Evolutionary conservation across 2,113 vertebrate genomes (phyloP).

Genomic region (Triplophysa tibetana): DNA sequence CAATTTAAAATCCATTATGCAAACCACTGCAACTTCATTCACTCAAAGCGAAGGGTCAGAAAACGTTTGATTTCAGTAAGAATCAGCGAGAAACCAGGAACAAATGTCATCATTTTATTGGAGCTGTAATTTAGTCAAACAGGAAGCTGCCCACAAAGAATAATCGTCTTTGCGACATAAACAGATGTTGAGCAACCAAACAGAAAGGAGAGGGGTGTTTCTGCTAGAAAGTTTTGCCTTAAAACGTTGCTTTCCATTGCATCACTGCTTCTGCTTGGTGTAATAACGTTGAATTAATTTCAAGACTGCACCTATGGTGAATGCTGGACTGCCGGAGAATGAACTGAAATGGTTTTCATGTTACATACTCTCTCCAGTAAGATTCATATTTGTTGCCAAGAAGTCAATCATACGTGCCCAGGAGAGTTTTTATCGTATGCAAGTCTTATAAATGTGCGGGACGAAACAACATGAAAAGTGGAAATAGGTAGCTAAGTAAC

Average conservation of each 20-base stretch:
- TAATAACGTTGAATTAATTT: conserved; percentile 27
- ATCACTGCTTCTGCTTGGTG: conserved; percentile 36
- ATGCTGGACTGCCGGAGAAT: conserved; percentile 22
- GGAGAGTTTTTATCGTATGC: conserved; percentile 22
- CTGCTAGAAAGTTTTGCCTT: conserved; percentile 26
- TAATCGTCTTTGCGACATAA: conserved; percentile 8
- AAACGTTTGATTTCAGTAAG: conserved; percentile 46
- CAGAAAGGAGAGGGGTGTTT: not conserved
- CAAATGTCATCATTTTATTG: conserved; percentile 34
- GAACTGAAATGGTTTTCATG: conserved; percentile 24
- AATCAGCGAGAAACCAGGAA: conserved; percentile 39
- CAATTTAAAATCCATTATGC: conserved; percentile 51
- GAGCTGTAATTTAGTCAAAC: conserved; percentile 42
- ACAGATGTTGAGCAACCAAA: conserved; percentile 27
- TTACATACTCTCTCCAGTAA: not conserved
- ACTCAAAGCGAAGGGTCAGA: conserved; percentile 23
- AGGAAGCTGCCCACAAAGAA: not conserved
- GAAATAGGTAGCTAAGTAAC: conserved; percentile 7
- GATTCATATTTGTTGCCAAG: conserved; percentile 12
- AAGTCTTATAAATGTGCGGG: not conserved
- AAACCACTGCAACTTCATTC: conserved; percentile 49
- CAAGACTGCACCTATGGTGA: conserved; percentile 19
- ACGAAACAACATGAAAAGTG: conserved; percentile 1
- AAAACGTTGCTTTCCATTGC: conserved; percentile 40
- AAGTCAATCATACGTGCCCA: conserved; percentile 33